Base-by-base conservation (phyloP, 2,888 invertebrate genomes). In the Embidobia sp. region DNA sequence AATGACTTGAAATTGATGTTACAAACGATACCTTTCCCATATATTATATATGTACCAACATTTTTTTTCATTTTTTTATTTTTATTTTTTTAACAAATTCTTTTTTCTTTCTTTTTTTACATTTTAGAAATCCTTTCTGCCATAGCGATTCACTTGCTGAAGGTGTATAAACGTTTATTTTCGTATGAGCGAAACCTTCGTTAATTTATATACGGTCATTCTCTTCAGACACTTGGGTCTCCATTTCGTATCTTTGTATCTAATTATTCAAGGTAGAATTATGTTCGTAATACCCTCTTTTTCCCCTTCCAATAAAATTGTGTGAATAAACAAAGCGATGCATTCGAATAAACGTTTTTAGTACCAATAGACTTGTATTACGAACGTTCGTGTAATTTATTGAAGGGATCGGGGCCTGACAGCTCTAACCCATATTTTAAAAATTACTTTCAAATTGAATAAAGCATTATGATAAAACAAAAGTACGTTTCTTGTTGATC, bases 331-430 rank as follows among this genome's bases (percentile, higher is more conserved):
- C 33, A 19, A 70, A 29, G 55, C 44, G 48, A 55, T 55, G 63
- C 31, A 72, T 57, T 64, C 49, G 37, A 64, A 72, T 64, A 48
- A 64, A 73, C 73, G 42, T 57, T 64, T 57, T 57, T 46, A 57
- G 55, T 64, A 64, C 49, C 61, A 72, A 66, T 59, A 70, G 35
- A 49, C 27, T 51, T 35, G 44, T 15, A 44, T 53, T 40, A 31
- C 35, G 33, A 67, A 35, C 22, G 27, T 57, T 48, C 10, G 10
- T 37, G 27, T 46, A 40, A 57, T 67, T 66, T 55, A 55, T 51
- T 31, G 10, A 22, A 42, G 10, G 10, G 22, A 4, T 22, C n/a
- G 44, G 26, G 10, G n/a, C n/a, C n/a, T 42, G 3, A 18, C n/a
- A 26, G 19, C 5, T 19, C 44, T 8, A 26, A 26, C 11, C 13